Conservation (phyloP, 2,888 invertebrate species). For the Copidosoma aretas region DNA sequence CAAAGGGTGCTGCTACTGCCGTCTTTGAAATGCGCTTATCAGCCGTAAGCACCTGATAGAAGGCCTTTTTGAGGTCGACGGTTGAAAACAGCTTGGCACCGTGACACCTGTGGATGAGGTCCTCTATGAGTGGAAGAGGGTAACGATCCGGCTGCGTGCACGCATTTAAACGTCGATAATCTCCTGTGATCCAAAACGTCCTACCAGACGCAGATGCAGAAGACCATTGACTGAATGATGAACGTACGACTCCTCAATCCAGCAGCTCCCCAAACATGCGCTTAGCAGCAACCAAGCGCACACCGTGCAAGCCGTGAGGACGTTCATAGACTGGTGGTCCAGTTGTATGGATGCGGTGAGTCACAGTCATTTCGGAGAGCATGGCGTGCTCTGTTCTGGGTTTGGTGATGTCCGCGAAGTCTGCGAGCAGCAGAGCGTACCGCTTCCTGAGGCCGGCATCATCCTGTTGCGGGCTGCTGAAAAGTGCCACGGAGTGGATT, state of each 20-base stretch:
- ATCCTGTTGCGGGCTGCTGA: neutral
- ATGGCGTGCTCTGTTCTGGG: no score
- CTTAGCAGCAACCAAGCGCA: neutral
- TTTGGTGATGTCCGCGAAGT: neutral
- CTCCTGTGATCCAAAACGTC: neutral
- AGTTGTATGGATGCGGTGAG: neutral
- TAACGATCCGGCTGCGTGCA: neutral
- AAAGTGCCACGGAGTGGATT: neutral
- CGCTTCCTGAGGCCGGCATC: neutral
- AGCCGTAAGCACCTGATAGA: neutral
- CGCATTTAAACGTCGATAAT: conserved; percentile 1
- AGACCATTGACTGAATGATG: neutral
- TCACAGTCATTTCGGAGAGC: neutral
- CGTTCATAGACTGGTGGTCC: neutral
- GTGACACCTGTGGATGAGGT: neutral
- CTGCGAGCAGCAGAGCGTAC: neutral
- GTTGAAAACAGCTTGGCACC: neutral
- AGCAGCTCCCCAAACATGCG: neutral
- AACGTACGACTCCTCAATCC: neutral
- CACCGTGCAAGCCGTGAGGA: neutral
- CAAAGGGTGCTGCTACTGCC: neutral
- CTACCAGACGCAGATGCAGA: no score
- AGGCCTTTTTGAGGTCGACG: neutral
- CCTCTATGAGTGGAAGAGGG: neutral
- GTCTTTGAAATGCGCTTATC: neutral